Base-by-base conservation (phyloP, 2,797 vertebrate genomes). In the Ispidina picta region DNA sequence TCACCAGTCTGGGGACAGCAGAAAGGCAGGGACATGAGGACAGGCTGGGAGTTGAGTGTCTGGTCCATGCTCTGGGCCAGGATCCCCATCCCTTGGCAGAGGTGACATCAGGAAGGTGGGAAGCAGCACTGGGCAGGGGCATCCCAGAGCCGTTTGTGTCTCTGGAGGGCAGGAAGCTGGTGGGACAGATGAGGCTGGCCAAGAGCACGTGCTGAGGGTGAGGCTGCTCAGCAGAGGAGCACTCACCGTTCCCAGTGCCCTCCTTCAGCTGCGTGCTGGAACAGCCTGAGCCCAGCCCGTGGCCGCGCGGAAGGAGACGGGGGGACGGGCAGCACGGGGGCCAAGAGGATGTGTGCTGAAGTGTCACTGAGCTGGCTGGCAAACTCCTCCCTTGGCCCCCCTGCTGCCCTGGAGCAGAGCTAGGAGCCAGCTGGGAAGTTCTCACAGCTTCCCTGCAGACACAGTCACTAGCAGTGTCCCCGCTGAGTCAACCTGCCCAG, bases 291-390 rank as follows among this genome's bases (percentile, higher is more conserved):
- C 59, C 73, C 77, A 46, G 86, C 76, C 59, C 63, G 37, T 14
- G 0, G 5, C 59, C 60, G 86, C 4, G 29, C 75, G 95, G 97
- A 97, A 96, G 95, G 96, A 83, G 91, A 74, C 95, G 92, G 80
- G 70, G 85, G 72, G 95, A 91, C 52, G 68, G 89, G 91, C 86
- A 90, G 82, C 83, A 2, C 25, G 1, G 69, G 83, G 80, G 93
- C 94, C 95, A 95, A 92, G 88, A 97, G 91, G 90, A 90, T 94
- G 92, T 96, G 94, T 84, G 84, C 87, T 82, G 80, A 75, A 93
- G 88, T 89, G 91, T 88, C 91, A 80, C 77, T 84, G 65, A 12
- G 26, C 68, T 69, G 77, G 62, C 81, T 88, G 88, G 92, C 77
- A 62, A n/a, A 64, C 0, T 1, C 0, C 39, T 86, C 81, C 31